Conservation (phyloP, 2,797 vertebrate genomes). For the Numenius phaeopus region DNA sequence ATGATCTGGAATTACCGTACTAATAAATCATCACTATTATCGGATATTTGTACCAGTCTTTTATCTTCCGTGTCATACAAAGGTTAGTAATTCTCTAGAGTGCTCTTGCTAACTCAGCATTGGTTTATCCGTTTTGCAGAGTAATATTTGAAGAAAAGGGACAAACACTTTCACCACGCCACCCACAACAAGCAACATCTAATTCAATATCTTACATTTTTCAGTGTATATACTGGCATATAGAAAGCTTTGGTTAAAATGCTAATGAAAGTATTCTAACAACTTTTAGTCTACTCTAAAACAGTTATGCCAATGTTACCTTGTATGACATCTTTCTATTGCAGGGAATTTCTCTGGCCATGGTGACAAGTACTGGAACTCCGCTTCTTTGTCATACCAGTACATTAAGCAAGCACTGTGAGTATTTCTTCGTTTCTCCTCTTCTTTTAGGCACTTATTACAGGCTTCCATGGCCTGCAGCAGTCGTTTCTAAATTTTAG, state of each 20-base stretch:
- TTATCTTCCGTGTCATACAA: not conserved
- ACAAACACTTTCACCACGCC: not conserved
- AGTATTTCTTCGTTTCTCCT: constrained; percentile 89
- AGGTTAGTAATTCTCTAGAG: not conserved
- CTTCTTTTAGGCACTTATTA: constrained; percentile 84
- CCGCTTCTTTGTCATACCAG: constrained; percentile 81
- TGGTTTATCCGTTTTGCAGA: not conserved
- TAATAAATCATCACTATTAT: not conserved
- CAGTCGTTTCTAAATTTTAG: constrained; percentile 84
- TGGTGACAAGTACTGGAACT: constrained; percentile 84
- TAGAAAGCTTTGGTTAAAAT: not conserved
- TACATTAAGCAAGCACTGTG: constrained; percentile 92
- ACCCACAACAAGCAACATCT: not conserved
- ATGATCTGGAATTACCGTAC: not conserved
- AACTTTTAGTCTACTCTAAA: not conserved
- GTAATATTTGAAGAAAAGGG: not conserved
- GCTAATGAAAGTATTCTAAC: not conserved
- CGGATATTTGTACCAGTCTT: not conserved
- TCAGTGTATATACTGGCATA: not conserved
- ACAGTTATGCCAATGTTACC: constrained; percentile 75
- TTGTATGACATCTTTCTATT: constrained; percentile 85
- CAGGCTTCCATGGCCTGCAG: constrained; percentile 93
- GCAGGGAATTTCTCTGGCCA: constrained; percentile 89
- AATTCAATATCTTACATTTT: not conserved
- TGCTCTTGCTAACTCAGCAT: not conserved